Base-by-base conservation (phyloP, 1,140 invertebrate species). In the Leucophenga varia region DNA sequence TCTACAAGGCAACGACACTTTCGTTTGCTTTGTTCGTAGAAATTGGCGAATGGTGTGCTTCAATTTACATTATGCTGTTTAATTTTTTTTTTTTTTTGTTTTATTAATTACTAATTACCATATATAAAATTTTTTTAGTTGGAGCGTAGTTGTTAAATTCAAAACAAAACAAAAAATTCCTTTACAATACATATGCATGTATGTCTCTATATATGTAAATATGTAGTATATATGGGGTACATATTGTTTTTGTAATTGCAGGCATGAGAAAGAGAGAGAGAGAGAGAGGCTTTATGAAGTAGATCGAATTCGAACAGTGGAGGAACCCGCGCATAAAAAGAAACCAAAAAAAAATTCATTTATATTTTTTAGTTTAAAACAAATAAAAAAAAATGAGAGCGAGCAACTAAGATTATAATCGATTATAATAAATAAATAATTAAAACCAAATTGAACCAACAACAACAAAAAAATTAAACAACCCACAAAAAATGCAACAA, bases 401-500 rank as follows among this genome's bases (percentile, higher is more conserved):
- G 45, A 46, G 43, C 31, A 40, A 34, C 13, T 34, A 31, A 20
- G 43, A n/a, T n/a, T n/a, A n/a, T n/a, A n/a, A n/a, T n/a, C n/a
- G n/a, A n/a, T n/a, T n/a, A n/a, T n/a, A n/a, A n/a, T n/a, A 28
- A 35, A 45, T 32, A 42, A 50, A 39, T 31, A 41, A 35, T 39
- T 25, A 45, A 37, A 37, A 16, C n/a, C 39, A 50, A 31, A 30
- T 43, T 22, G 30, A 49, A 67, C 55, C 63, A 67, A 67, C 63
- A n/a, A n/a, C 63, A 67, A 65, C 61, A n/a, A n/a, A n/a, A n/a
- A n/a, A n/a, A n/a, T n/a, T n/a, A n/a, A n/a, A n/a, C 61, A 65
- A 67, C 63, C 63, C 67, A 67, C 63, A 67, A 67, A 67, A 67
- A 59, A 67, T n/a, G n/a, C 68, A 25, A 10, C 22, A 25, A 25